Conservation (phyloP, 2,113 vertebrate species). For the Myiopsitta monachus region DNA sequence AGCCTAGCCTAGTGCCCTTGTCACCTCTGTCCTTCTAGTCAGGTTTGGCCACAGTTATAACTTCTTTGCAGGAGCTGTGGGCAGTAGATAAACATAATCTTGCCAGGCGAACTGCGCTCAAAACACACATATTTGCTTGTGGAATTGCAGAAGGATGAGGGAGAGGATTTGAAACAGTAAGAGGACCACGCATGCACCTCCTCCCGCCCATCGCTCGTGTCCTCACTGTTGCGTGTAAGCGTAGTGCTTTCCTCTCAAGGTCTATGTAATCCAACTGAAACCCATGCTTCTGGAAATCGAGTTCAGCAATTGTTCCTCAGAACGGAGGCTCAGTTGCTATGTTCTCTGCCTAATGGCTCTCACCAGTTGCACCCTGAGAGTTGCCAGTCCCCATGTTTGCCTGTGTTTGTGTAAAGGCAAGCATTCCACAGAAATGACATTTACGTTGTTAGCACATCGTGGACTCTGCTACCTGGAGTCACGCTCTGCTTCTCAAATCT, state of each 20-base stretch:
- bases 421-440: not conserved
- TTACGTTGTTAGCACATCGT: not conserved
- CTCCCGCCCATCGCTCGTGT: accelerated
- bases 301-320: not conserved
- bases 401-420: not conserved
- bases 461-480: not conserved
- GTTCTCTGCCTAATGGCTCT: not conserved
- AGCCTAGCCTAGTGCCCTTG: not conserved
- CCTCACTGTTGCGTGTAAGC: not conserved
- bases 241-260: not conserved
- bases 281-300: not conserved
- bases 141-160: not conserved
- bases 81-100: not conserved
- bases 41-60: not conserved
- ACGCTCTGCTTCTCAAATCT: not conserved
- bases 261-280: not conserved
- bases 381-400: not conserved
- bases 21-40: not conserved
- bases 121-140: accelerated
- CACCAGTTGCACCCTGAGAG: not conserved
- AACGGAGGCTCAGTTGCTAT: not conserved
- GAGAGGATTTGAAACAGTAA: not conserved
- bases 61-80: not conserved
- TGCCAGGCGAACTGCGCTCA: not conserved
- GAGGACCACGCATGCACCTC: not conserved